Percentiles rank a stretch among this genome's conserved stretches.
Evolutionary conservation across 2,113 vertebrate species (phyloP).

Genomic region (Gnathonemus echidnorhynchus): DNA sequence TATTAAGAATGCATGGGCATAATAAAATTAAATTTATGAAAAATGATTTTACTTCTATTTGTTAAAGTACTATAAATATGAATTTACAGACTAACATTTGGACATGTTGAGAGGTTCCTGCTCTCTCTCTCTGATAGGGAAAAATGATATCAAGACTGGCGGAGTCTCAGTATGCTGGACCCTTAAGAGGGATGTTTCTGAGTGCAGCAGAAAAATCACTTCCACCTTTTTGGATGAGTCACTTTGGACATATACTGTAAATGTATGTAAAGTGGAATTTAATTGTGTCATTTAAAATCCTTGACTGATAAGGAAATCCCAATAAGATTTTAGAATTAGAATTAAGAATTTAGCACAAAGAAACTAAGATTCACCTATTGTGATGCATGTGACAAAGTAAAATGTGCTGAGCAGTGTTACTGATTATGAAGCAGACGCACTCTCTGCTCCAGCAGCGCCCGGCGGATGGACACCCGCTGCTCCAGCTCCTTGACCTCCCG

Average conservation of each 20-base stretch:
- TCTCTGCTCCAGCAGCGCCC: constrained; percentile 61
- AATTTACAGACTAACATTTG: background rate
- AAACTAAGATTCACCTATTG: background rate
- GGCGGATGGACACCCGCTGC: constrained; percentile 58
- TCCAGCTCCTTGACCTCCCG: constrained; percentile 60
- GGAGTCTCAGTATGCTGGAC: background rate
- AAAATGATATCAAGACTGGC: background rate
- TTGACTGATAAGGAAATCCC: background rate
- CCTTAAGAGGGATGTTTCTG: background rate
- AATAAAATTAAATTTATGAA: background rate
- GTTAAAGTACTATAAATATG: background rate
- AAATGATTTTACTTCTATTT: background rate
- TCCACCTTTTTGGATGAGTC: background rate
- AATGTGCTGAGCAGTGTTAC: background rate
- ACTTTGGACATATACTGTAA: background rate
- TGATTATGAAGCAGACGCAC: constrained; percentile 28
- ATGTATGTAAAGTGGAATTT: background rate
- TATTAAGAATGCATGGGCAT: background rate
- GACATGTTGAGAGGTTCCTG: background rate
- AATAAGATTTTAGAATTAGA: no score
- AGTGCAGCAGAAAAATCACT: background rate
- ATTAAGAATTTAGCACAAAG: background rate
- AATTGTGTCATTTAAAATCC: background rate
- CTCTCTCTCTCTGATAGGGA: background rate
- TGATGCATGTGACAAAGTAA: background rate